Conservation (phyloP, 2,113 vertebrate genomes). For the Chascanopsetta lugubris region DNA sequence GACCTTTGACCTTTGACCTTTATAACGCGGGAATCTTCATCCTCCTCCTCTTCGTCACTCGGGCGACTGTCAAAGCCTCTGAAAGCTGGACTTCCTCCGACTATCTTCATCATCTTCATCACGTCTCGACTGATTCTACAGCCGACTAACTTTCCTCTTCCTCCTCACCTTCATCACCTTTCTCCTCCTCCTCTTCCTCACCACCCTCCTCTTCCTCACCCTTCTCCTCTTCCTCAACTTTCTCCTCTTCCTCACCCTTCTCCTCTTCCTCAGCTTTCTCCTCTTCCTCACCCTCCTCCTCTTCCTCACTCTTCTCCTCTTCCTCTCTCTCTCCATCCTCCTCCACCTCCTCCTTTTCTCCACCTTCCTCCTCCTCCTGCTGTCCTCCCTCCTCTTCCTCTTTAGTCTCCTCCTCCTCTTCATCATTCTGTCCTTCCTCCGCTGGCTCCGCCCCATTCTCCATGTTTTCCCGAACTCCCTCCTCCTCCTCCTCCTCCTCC, state of each 20-base stretch:
- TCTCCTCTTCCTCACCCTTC: background rate
- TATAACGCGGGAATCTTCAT: constrained; percentile 5
- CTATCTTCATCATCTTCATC: background rate
- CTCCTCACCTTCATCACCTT: background rate
- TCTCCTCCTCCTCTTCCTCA: background rate
- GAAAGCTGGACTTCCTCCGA: background rate
- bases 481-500: constrained; percentile 33
- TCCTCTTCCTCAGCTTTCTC: background rate
- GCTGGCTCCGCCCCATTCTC: background rate
- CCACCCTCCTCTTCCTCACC: background rate
- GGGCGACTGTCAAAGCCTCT: background rate
- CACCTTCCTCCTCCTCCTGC: background rate
- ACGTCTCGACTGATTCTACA: background rate
- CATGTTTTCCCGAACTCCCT: background rate
- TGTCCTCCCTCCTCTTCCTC: background rate
- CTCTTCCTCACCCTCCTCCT: background rate
- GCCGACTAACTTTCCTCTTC: constrained; percentile 51
- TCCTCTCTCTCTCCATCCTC: background rate
- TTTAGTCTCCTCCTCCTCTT: background rate
- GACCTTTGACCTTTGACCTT: background rate
- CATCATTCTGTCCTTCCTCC: constrained; percentile 20
- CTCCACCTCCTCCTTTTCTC: background rate
- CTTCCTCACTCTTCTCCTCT: background rate
- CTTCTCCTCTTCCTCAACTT: background rate
- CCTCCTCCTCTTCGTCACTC: constrained; percentile 2